These are phyloP conservation scores for Fistularia tabacaria DNA, from an alignment of 2,797 vertebrate species.

Conservation along the genomic window DNA sequence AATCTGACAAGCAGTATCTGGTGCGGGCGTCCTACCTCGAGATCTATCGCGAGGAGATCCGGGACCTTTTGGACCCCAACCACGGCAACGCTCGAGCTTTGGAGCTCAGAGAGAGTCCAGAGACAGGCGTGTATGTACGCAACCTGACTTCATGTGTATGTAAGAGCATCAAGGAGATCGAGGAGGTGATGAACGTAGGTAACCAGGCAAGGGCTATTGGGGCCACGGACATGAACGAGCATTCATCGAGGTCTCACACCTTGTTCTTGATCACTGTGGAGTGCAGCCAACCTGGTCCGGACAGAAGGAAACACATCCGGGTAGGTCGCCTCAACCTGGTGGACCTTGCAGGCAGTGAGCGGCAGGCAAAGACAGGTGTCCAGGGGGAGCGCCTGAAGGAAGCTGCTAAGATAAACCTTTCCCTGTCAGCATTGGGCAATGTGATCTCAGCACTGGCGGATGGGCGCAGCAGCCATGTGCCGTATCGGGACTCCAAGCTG, in stretches of 20 bases:
- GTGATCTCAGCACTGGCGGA: conserved; percentile 93
- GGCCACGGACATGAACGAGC: conserved; percentile 94
- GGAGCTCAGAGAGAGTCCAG: conserved; percentile 91
- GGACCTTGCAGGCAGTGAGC: conserved; percentile 92
- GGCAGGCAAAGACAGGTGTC: conserved; percentile 86
- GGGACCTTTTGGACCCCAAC: conserved; percentile 82
- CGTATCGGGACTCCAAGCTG: conserved; percentile 96
- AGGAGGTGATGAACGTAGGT: conserved; percentile 94
- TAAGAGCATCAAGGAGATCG: conserved; percentile 95
- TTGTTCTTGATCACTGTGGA: conserved; percentile 95
- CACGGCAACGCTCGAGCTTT: conserved; percentile 80
- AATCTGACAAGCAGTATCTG: conserved; percentile 90
- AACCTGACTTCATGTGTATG: conserved; percentile 95
- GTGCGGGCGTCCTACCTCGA: conserved; percentile 95
- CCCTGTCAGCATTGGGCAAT: conserved; percentile 91
- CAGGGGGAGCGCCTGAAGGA: conserved; percentile 91
- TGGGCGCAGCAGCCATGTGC: conserved; percentile 88
- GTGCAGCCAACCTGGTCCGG: conserved; percentile 88
- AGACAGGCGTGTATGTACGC: conserved; percentile 90
- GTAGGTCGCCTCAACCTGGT: conserved; percentile 96
- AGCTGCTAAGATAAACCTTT: conserved; percentile 97
- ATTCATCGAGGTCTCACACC: conserved; percentile 92
- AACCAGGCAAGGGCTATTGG: conserved; percentile 88
- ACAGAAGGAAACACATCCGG: conserved; percentile 90
- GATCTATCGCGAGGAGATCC: conserved; percentile 94